Base-by-base conservation (phyloP, 2,113 vertebrate species). In the Coptodon rendalli region DNA sequence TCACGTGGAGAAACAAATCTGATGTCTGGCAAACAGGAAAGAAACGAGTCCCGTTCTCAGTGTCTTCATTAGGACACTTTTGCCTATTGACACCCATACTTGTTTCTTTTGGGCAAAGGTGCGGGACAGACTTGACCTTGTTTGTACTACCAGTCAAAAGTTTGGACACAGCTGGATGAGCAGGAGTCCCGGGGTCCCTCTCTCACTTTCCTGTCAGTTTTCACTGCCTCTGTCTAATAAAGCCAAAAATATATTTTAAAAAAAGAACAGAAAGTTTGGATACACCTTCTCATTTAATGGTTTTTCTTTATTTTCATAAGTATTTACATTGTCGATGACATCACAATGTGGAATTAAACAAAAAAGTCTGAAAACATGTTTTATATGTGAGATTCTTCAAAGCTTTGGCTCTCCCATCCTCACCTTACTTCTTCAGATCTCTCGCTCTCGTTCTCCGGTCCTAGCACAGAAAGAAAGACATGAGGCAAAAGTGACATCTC, bases 241-340 rank as follows among this genome's bases (percentile, higher is more conserved):
- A 54, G 9, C 0, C 19, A 54, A 54, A 22, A 54, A 54, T 22
- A 22, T 11, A 22, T 54, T 31, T 3, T 0, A 2, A 53, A 22
- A 0, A 22, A 53, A 52, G 8, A 52, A 52, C 50, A 52, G 17
- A n/a, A 9, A 22, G 52, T 53, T 22, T 53, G n/a, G 52, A 22
- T 22, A 2, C n/a, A 54, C 0, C 19, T 54, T 12, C n/a, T 54
- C 52, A 0, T 54, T 22, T 22, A 1, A 22, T 22, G 1, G 3
- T 24, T 56, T 22, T 54, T 50, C 43, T 48, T 48, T 50, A 50
- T 50, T 50, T 52, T 12, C n/a, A 22, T 0, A 5, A 9, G 8
- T 3, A 6, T 54, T 54, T 13, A 56, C 53, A 24, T 0, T 4
- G 1, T 56, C 24, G 53, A 2, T 24, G 53, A 24, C 11, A 1